Percentiles rank a stretch among this genome's conserved stretches.
Conservation (phyloP, 1,140 invertebrate genomes). For the Yoshiicerus persimilis region DNA sequence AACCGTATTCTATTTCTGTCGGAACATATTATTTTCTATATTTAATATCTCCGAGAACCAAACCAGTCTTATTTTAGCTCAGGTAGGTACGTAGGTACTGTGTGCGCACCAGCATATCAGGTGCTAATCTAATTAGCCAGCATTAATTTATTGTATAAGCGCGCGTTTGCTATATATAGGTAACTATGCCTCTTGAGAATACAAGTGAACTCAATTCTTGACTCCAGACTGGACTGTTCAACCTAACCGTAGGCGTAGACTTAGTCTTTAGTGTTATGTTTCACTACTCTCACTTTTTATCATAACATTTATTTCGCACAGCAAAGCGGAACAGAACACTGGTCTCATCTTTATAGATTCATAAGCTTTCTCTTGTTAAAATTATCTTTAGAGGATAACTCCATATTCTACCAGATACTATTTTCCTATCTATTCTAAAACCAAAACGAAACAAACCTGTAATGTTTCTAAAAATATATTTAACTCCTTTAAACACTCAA, state of each 20-base stretch:
- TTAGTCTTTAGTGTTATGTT: background rate
- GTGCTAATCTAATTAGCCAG: background rate
- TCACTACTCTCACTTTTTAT: background rate
- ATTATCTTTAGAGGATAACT: no score
- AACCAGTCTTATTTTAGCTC: no score
- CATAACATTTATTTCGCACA: background rate
- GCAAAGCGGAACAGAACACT: background rate
- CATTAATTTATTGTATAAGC: constrained; percentile 5
- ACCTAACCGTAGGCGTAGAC: background rate
- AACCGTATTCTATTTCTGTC: background rate
- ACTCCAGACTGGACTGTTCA: background rate
- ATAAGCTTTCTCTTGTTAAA: no score
- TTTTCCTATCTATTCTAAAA: no score
- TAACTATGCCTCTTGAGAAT: background rate
- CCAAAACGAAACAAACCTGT: no score
- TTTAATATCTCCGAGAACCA: background rate
- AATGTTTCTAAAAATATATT: no score
- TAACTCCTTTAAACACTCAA: no score
- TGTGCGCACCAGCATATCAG: background rate
- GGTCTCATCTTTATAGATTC: background rate
- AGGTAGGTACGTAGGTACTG: no score
- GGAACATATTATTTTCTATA: background rate
- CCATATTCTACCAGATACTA: no score
- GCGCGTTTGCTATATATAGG: background rate
- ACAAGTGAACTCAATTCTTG: background rate